These are phyloP conservation scores for Taeniopygia guttata DNA, from an alignment of 2,797 vertebrate species.

Conservation along the genomic window DNA sequence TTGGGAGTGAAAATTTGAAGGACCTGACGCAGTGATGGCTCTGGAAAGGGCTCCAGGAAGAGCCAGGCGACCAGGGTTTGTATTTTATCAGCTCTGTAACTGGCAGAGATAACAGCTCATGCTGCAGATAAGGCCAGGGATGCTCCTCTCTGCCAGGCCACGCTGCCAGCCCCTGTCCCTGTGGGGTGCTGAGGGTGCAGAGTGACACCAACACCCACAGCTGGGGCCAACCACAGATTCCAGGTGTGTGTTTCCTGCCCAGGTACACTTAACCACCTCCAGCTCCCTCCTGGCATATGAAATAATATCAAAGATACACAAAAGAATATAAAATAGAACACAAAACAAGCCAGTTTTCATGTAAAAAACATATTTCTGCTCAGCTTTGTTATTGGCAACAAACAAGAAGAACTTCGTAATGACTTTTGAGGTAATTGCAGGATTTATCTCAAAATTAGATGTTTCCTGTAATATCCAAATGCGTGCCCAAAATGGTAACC, in stretches of 20 bases:
- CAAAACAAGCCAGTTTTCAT: background rate
- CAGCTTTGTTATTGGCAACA: background rate
- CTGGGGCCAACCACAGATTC: background rate
- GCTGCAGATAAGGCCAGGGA: background rate
- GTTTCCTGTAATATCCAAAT: background rate
- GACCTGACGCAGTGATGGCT: background rate
- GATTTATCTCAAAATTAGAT: background rate
- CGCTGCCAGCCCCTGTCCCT: background rate
- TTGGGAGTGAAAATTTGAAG: background rate
- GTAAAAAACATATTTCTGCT: background rate
- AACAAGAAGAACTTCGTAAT: background rate
- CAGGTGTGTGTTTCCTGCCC: background rate
- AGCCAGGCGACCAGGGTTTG: background rate
- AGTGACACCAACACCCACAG: background rate
- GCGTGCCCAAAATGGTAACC: background rate
- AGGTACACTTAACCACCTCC: background rate
- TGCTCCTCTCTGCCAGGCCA: fast-evolving
- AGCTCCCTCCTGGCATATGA: background rate
- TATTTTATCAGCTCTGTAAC: background rate
- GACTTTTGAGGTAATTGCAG: background rate
- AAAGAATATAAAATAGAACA: fast-evolving
- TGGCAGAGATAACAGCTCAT: background rate
- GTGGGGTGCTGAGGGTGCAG: fast-evolving
- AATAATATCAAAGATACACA: background rate
- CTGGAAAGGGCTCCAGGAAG: background rate